These are phyloP conservation scores for Ursus arctos DNA, from an alignment of 2,113 vertebrate species.

Conservation along the genomic window DNA sequence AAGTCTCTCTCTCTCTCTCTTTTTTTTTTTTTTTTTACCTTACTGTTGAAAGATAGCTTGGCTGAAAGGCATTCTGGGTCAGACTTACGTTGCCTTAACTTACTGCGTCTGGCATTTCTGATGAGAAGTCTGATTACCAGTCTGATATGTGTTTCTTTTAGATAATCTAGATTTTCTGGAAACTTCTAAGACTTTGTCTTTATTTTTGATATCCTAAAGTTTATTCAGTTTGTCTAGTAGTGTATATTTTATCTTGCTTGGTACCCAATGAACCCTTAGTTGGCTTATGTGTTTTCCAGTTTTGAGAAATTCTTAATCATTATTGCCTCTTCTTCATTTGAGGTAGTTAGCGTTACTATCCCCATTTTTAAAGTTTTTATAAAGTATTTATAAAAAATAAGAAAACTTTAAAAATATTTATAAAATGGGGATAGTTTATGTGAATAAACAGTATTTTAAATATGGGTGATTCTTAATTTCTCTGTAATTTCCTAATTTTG, in stretches of 20 bases:
- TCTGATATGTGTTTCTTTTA: background rate
- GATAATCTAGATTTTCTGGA: conserved; percentile 37
- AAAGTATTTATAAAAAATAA: background rate
- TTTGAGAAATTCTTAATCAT: conserved; percentile 55
- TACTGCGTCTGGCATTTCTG: conserved; percentile 29
- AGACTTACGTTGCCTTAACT: conserved; percentile 13
- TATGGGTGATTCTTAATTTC: background rate
- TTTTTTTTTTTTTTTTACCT: background rate
- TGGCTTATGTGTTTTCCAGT: background rate
- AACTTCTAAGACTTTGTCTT: background rate
- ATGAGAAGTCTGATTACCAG: conserved; percentile 8
- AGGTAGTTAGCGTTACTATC: background rate
- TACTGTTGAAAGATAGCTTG: background rate
- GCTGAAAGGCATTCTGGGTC: background rate
- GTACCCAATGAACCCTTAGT: background rate
- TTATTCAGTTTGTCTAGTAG: background rate
- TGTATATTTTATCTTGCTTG: background rate
- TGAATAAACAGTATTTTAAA: conserved; percentile 33
- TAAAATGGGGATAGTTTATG: conserved; percentile 2
- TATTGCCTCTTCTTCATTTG: background rate
- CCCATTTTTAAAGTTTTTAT: conserved; percentile 6
- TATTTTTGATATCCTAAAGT: conserved; percentile 32
- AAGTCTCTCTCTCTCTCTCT: background rate
- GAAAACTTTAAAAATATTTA: background rate
- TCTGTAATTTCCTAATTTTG: conserved; percentile 17